Base-by-base conservation (phyloP, 2,888 invertebrate species). In the Fragum fragum region DNA sequence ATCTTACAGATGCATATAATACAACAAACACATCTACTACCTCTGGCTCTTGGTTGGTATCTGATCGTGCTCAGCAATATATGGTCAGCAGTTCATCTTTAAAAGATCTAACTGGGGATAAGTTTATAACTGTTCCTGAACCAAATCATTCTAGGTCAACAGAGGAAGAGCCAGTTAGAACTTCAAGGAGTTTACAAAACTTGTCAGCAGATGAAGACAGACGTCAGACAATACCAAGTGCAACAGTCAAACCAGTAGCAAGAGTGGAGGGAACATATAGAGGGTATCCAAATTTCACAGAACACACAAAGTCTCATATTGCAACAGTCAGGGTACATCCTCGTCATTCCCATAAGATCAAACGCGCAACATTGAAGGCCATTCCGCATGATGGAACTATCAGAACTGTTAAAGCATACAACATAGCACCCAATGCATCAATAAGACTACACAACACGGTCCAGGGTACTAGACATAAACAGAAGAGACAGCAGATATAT, bases 111-210 rank as follows among this genome's bases (percentile, higher is more conserved):
- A 81, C 76, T 14, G 61, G 83, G 16, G 79, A 84, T 21, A 87
- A 87, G 69, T 86, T 76, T 57, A 89, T 89, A 21, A 87, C 89
- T 32, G 89, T 89, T 0, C 89, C 89, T 14, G 81, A 84, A 28
- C 39, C 68, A 29, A 47, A n/a, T 14, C 11, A 7, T 53, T 5
- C 23, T 0, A 55, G 53, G 14, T 21, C 71, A 32, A n/a, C n/a
- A 9, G 28, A 6, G 1, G 53, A 70, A 18, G 53, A 70, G 32
- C 21, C 29, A 1, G 16, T 70, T 21, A 70, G 57, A 70, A 23
- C 36, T 63, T 29, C 39, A 29, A 55, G 55, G 55, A 61, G 66
- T 36, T 42, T 63, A 36, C 63, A 53, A 29, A 70, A 53, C n/a
- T 26, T 70, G 29, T 29, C 52, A n/a, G 16, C 53, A 18, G 14